Percentiles rank a stretch among this genome's conserved stretches.
These are phyloP conservation scores for Aquatica leii DNA, from an alignment of 2,888 invertebrate genomes.

Conservation along the genomic window DNA sequence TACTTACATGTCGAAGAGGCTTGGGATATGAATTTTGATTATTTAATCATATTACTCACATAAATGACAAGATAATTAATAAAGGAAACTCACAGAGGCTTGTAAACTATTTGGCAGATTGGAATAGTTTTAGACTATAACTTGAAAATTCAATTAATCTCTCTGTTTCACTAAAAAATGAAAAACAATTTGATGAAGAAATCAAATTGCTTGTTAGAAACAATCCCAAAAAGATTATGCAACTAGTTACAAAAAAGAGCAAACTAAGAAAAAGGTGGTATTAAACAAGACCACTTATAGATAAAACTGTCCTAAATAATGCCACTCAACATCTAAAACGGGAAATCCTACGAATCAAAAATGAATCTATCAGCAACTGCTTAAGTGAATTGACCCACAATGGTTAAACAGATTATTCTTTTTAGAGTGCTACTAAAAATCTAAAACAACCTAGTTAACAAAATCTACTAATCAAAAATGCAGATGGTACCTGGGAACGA, in stretches of 20 bases:
- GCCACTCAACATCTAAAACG: too few species aligned
- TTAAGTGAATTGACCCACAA: background rate
- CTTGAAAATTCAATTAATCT: background rate
- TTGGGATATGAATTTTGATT: background rate
- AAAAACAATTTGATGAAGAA: background rate
- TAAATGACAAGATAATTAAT: background rate
- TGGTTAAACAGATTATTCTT: background rate
- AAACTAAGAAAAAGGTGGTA: too few species aligned
- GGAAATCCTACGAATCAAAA: too few species aligned
- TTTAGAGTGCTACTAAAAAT: background rate
- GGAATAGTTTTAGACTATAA: background rate
- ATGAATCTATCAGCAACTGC: background rate
- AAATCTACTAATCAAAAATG: too few species aligned
- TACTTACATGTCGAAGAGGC: too few species aligned
- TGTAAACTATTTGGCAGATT: background rate
- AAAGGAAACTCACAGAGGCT: background rate
- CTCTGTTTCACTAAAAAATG: background rate
- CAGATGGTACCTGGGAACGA: too few species aligned
- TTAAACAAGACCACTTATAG: too few species aligned
- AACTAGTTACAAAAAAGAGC: too few species aligned
- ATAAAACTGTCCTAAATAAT: too few species aligned
- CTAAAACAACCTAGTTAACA: background rate
- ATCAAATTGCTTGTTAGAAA: background rate
- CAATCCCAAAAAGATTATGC: too few species aligned
- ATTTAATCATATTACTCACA: background rate